Percentiles rank a stretch among this genome's conserved stretches.
Evolutionary conservation across 2,113 vertebrate genomes (phyloP).

Genomic region (Haemorhous mexicanus): DNA sequence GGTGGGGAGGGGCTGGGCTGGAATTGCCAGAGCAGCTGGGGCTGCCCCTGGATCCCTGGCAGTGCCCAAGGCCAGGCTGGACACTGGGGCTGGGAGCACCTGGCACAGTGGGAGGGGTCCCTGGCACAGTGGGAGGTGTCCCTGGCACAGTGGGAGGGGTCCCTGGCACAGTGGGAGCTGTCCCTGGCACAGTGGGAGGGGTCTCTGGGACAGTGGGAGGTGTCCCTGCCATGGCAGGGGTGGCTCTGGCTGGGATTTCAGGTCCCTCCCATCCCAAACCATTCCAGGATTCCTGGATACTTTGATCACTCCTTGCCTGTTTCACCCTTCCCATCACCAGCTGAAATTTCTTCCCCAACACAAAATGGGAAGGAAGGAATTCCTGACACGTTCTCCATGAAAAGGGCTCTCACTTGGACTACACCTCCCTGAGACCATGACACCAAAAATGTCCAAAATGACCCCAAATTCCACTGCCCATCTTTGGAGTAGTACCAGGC

Average conservation of each 20-base stretch:
- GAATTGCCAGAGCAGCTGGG: no score
- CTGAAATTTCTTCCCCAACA: not conserved
- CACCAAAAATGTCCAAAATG: rapidly evolving
- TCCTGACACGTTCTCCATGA: rapidly evolving
- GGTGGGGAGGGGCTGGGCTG: no score
- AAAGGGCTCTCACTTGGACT: not conserved
- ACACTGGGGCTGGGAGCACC: no score
- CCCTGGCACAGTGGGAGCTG: no score
- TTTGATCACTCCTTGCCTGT: not conserved
- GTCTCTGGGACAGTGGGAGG: no score
- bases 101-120: no score
- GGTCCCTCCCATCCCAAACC: not conserved
- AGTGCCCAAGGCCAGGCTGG: no score
- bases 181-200: no score
- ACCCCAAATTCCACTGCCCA: not conserved
- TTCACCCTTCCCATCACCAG: not conserved
- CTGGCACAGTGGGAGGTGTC: no score
- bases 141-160: no score
- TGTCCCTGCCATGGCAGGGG: no score
- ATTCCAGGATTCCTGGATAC: not conserved
- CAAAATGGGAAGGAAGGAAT: not conserved
- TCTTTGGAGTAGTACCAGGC: not conserved
- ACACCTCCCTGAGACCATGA: rapidly evolving
- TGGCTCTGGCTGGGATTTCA: not conserved
- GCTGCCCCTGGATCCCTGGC: no score